Base-by-base conservation (phyloP, 2,888 invertebrate genomes). In the Pristionchus fissidentatus region DNA sequence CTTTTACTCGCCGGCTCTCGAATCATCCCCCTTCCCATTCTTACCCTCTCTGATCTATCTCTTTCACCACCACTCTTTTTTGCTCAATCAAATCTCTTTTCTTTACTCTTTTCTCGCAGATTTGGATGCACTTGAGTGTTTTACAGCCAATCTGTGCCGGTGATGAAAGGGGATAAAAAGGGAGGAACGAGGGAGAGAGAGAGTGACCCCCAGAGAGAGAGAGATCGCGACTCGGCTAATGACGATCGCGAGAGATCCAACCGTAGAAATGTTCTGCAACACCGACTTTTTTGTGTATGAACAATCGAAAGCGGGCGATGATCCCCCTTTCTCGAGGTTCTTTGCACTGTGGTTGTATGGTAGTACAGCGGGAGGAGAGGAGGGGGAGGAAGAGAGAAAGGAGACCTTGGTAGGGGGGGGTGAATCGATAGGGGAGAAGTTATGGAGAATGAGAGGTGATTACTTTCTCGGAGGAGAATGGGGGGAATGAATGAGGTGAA, bases 341-440 rank as follows among this genome's bases (percentile, higher is more conserved):
- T 60, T 60, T 60, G 60, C 60, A 60, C 60, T 60, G 32, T 15
- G n/a, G n/a, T n/a, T n/a, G n/a, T n/a, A n/a, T n/a, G n/a, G n/a
- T n/a, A n/a, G 49, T 13, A 60, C 13, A 26, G 60, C 13, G n/a
- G 60, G 60, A 13, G 49, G 26, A 26, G 57, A n/a, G 22, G 15
- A 19, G 49, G 49, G 35, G n/a, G 55, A 7, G 8, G 55, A 19
- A 55, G 13, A 19, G 62, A 32, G 29, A 19, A 32, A 32, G 62
- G 73, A 52, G 49, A 52, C 77, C 49, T 77, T 52, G 77, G 15
- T 46, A 46, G 29, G 46, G 10, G 43, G 75, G 22, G 41, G 22
- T 10, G 77, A 52, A 77, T 77, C 77, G 77, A 52, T 49, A 49
- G 75, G 29, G 46, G 29, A 26, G 77, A 46, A 70, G 43, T 70